phyloP scores from a whole-genome alignment of 2,888 invertebrate species.

The Ligdia adustata region DNA sequence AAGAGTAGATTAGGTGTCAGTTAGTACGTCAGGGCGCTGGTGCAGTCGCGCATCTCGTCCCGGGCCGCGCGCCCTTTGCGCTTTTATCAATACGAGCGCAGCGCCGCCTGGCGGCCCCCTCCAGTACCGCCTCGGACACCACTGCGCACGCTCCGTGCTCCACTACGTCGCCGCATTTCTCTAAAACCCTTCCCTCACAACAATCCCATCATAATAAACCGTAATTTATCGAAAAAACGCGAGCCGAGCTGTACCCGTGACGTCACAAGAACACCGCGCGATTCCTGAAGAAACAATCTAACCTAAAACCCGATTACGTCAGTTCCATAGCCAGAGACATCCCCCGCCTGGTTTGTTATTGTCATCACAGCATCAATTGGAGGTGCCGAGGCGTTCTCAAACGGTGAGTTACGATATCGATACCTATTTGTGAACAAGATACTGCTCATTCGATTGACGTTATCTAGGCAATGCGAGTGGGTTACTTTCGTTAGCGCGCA shows the following conservation, averaged over 20 bases:
- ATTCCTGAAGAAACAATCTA: slow-evolving; percentile 38
- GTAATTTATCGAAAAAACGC: slow-evolving; percentile 42
- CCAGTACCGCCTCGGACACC: slow-evolving; percentile 62
- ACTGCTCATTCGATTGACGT: slow-evolving; percentile 37
- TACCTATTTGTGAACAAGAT: slow-evolving; percentile 44
- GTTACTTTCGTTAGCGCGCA: slow-evolving; percentile 67
- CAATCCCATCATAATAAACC: slow-evolving; percentile 59
- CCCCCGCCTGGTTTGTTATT: slow-evolving; percentile 38
- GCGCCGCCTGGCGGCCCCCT: slow-evolving; percentile 69
- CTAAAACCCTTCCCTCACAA: slow-evolving; percentile 60
- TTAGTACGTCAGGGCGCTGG: slow-evolving; percentile 4
- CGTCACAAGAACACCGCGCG: slow-evolving; percentile 34
- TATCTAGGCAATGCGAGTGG: slow-evolving; percentile 56
- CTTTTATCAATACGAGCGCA: slow-evolving; percentile 75
- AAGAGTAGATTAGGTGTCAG: slow-evolving; percentile 2
- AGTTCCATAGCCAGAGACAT: slow-evolving; percentile 45
- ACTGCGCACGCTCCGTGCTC: slow-evolving; percentile 76
- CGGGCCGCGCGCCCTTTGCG: slow-evolving; percentile 64
- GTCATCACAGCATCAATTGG: slow-evolving; percentile 29
- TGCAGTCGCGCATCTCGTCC: slow-evolving; percentile 44
- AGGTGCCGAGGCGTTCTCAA: slow-evolving; percentile 46
- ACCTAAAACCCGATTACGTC: slow-evolving; percentile 59
- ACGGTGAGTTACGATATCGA: slow-evolving; percentile 60
- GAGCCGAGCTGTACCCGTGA: slow-evolving; percentile 25
- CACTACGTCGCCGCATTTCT: slow-evolving; percentile 68